Base-by-base conservation (phyloP, 2,888 invertebrate genomes). In the Lasioglossum marginatum region DNA sequence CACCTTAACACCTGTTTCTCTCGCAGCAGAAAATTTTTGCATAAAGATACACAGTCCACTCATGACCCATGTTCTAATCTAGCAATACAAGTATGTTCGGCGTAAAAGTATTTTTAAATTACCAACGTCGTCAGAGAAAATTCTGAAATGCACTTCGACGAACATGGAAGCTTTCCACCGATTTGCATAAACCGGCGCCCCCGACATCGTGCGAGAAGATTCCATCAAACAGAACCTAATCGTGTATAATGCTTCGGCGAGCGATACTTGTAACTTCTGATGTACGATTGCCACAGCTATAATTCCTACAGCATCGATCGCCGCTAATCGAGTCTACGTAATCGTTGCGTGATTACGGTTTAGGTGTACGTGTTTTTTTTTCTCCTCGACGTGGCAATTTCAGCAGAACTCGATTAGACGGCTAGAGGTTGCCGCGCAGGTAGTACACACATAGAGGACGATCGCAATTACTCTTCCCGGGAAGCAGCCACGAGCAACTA, bases 301-400 rank as follows among this genome's bases (percentile, higher is more conserved):
- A 81, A 80, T 84, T 34, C 5, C 6, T 48, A 31, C 34, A 4
- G 34, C 43, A 48, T 63, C 63, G 60, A 40, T 52, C 57, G 70
- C 5, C 10, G 31, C 10, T 27, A 34, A 43, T 14, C 19, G 34
- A 45, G 40, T n/a, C 2, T 31, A 23, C 37, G 80, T 81, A 86
- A 86, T 85, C 70, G 75, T 45, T 6, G 68, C 12, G 37, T 57
- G 81, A 84, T 86, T 84, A 79, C 77, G 34, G 52, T 81, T 66
- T 37, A 23, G 34, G 34, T 68, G 1, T 23, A 34, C 66, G 34
- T 37, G 37, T 0, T 5, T 78, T 81, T 76, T 75, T 76, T 70
- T 70, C 40, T 27, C 73, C 71, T 71, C 34, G 23, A 37, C 68
- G 27, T 37, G 8, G 63, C 31, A 79, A 79, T 86, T 86, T 81